phyloP scores from a whole-genome alignment of 2,113 vertebrate genomes.

The Hyperopisus bebe region DNA sequence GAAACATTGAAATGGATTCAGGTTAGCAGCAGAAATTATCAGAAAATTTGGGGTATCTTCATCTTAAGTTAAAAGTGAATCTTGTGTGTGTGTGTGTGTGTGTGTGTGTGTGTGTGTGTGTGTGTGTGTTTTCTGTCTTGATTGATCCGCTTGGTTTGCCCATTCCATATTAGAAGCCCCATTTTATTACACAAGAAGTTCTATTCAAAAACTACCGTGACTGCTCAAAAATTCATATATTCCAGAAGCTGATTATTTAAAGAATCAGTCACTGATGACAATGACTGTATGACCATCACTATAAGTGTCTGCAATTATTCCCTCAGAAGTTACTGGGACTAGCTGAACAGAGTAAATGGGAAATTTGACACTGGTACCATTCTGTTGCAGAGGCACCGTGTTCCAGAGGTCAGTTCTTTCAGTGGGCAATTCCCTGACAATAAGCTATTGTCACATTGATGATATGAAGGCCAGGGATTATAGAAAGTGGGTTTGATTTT shows the following conservation, averaged over 20 bases:
- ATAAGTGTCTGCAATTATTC: neutral
- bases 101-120: no score
- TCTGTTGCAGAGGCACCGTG: neutral
- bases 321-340: neutral
- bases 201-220: neutral
- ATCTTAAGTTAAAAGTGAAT: neutral
- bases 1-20: neutral
- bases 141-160: neutral
- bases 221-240: neutral
- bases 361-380: neutral
- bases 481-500: neutral
- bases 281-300: no score
- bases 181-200: neutral
- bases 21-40: neutral
- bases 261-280: no score
- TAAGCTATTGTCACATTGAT: neutral
- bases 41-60: neutral
- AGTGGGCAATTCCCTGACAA: neutral
- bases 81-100: no score
- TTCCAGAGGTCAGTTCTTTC: neutral
- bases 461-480: neutral
- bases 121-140: neutral
- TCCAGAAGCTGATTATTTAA: no score
- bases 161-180: neutral
- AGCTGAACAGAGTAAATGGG: neutral